These are phyloP conservation scores for Lydus trimaculatus DNA, from an alignment of 2,888 invertebrate genomes.

Conservation along the genomic window DNA sequence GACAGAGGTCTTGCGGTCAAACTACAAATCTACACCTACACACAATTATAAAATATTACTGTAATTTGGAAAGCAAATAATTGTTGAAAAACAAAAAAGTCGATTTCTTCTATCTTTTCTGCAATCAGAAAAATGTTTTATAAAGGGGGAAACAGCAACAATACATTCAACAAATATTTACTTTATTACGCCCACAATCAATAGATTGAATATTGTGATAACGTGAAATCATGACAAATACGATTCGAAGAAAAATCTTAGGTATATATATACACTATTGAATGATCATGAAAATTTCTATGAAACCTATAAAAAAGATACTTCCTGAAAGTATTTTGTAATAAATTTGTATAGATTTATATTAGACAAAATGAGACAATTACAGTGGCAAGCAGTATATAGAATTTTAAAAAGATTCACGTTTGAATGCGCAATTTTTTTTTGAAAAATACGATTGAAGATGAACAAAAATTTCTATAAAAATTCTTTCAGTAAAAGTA, in stretches of 20 bases:
- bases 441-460: neutral
- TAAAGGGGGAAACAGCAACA: neutral
- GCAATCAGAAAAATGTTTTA: neutral
- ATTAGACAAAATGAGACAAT: neutral
- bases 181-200: conserved; percentile 2
- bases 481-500: neutral
- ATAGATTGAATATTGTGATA: neutral
- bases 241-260: neutral
- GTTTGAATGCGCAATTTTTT: neutral
- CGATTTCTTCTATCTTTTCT: neutral
- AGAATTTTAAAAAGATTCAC: neutral
- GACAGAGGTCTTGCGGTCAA: conserved; percentile 3
- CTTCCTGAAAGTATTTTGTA: neutral
- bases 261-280: no score
- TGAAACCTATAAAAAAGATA: neutral
- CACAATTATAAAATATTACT: neutral
- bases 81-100: no score
- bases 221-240: neutral
- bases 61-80: neutral
- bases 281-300: neutral
- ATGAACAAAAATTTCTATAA: neutral
- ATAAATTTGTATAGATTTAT: no score
- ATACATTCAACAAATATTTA: conserved; percentile 1
- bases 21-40: conserved; percentile 4
- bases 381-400: neutral